These are phyloP conservation scores for Leucophenga montana DNA, from an alignment of 2,888 invertebrate genomes.

Conservation along the genomic window DNA sequence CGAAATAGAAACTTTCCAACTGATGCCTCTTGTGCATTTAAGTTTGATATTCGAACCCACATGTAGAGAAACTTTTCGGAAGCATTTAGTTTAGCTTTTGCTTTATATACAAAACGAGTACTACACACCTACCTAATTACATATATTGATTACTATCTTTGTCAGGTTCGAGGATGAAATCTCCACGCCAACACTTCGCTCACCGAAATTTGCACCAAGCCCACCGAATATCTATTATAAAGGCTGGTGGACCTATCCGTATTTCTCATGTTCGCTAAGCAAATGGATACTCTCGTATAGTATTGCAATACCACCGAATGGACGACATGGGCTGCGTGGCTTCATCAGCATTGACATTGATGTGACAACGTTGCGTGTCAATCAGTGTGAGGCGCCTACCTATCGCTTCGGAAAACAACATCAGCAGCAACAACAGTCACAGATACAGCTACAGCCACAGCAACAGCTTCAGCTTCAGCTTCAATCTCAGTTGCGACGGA, in stretches of 20 bases:
- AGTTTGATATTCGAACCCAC: not conserved
- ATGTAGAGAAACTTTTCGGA: too few relatives aligned
- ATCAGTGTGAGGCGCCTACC: slow-evolving; percentile 83
- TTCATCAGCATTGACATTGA: slow-evolving; percentile 86
- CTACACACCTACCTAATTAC: too few relatives aligned
- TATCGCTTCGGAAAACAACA: slow-evolving; percentile 57
- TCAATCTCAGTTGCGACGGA: slow-evolving; percentile 52
- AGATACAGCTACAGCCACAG: slow-evolving; percentile 47
- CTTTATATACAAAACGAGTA: too few relatives aligned
- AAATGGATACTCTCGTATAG: slow-evolving; percentile 91
- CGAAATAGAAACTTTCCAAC: too few relatives aligned
- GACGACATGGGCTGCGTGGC: slow-evolving; percentile 75
- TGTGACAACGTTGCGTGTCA: slow-evolving; percentile 85
- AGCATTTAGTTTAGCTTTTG: too few relatives aligned
- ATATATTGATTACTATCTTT: too few relatives aligned
- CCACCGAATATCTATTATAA: slow-evolving; percentile 78
- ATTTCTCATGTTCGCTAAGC: slow-evolving; percentile 85
- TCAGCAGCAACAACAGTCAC: slow-evolving; percentile 46
- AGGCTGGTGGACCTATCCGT: slow-evolving; percentile 93
- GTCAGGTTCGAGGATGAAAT: slow-evolving; percentile 77
- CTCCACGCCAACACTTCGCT: slow-evolving; percentile 75
- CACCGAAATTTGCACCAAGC: slow-evolving; percentile 79
- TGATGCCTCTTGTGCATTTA: too few relatives aligned
- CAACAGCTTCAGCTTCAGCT: slow-evolving; percentile 48
- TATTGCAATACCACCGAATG: slow-evolving; percentile 77